Base-by-base conservation (phyloP, 2,113 vertebrate genomes). In the Australoheros scitulus region DNA sequence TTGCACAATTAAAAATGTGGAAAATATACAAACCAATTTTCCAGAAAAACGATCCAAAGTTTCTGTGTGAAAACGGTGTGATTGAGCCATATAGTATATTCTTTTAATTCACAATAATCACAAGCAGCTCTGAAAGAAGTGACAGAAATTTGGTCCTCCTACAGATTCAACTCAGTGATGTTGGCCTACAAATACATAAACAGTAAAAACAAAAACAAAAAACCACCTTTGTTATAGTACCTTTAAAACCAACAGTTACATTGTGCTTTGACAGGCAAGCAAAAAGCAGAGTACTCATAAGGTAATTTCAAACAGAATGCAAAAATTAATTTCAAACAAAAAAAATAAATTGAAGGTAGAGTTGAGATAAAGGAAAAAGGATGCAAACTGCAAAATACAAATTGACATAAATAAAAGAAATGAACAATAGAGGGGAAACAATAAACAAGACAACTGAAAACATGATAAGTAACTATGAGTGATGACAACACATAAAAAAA, bases 241-340 rank as follows among this genome's bases (percentile, higher is more conserved):
- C 47, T 52, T 72, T 72, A n/a, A 52, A 72, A 32, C 52, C 47
- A 72, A 68, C 43, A 52, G 43, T 52, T 11, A 52, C 29, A 32
- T 72, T 52, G 47, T 52, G 26, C 68, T 55, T 72, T 18, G 52
- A 32, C 47, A 72, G 68, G 32, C 43, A 72, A 72, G 65, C 41
- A 72, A 72, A 52, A 0, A 13, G 10, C 43, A 15, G 47, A 72
- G 50, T 50, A 70, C 61, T 60, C 8, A n/a, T 17, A 7, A 29
- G 24, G 0, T 70, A 15, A 50, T 29, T 50, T 29, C 15, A 70
- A 70, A 0, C 65, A 20, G 24, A 70, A 70, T 18, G 64, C 41
- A 43, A 70, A 68, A 68, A 68, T 26, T 32, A 70, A 70, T 15
- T 6, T 11, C 47, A 52, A 14, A 32, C 26, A 72, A 72, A 72